These are phyloP conservation scores for Pogonocherus hispidulus DNA, from an alignment of 2,888 invertebrate genomes.

Conservation along the genomic window DNA sequence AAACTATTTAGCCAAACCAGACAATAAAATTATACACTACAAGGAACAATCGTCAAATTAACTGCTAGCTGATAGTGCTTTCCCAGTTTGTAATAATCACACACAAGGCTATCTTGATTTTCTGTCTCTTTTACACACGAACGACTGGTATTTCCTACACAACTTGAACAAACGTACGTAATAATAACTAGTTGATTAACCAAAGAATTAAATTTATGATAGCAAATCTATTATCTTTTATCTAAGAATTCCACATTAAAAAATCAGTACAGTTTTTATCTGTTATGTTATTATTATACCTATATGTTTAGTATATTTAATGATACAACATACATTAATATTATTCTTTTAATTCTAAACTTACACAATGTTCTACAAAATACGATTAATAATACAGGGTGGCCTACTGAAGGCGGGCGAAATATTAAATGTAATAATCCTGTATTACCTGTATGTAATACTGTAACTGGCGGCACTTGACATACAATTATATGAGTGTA, in stretches of 20 bases:
- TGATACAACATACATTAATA: no score
- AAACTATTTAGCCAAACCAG: conserved; percentile 45
- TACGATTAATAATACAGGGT: no score
- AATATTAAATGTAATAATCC: no score
- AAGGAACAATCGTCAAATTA: not conserved
- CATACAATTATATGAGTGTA: no score
- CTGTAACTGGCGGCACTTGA: no score
- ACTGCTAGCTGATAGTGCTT: conserved; percentile 1
- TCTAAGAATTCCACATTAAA: not conserved
- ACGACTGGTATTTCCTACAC: conserved; percentile 1
- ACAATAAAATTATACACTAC: not conserved
- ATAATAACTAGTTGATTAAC: not conserved
- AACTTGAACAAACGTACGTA: not conserved
- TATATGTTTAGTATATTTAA: no score
- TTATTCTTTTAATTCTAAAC: no score
- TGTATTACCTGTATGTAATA: no score
- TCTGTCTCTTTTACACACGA: conserved; percentile 34
- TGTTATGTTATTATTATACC: no score
- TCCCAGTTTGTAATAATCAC: conserved; percentile 8
- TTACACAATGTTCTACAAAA: no score
- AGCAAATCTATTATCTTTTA: not conserved
- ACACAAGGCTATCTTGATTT: conserved; percentile 37
- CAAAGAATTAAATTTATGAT: not conserved
- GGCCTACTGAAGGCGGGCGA: no score
- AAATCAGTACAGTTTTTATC: not conserved